These are phyloP conservation scores for Meteorus cinctellus DNA, from an alignment of 2,888 invertebrate species.

Conservation along the genomic window DNA sequence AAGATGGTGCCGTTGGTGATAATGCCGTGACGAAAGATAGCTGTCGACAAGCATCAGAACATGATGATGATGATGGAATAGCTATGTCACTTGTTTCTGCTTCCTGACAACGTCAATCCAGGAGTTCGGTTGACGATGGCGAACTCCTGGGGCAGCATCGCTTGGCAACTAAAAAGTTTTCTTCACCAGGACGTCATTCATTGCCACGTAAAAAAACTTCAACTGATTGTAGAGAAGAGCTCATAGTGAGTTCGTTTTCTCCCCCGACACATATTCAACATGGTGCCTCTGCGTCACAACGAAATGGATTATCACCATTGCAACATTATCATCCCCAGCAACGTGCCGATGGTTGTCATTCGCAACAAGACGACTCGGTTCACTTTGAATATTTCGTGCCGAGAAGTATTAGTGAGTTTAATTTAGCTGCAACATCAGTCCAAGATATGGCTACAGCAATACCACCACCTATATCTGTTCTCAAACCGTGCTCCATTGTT, in stretches of 20 bases:
- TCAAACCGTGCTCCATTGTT: slow-evolving; percentile 54
- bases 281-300: slow-evolving; percentile 30
- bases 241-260: slow-evolving; percentile 31
- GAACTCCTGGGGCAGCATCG: slow-evolving; percentile 69
- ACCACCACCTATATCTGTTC: slow-evolving; percentile 72
- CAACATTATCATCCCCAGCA: slow-evolving; percentile 67
- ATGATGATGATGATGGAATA: slow-evolving; percentile 74
- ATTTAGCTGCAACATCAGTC: slow-evolving; percentile 79
- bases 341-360: slow-evolving; percentile 47
- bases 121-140: slow-evolving; percentile 72
- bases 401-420: slow-evolving; percentile 88
- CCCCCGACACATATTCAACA: slow-evolving; percentile 77
- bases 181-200: slow-evolving; percentile 74
- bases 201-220: slow-evolving; percentile 74
- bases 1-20: slow-evolving; percentile 57
- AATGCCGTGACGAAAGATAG: slow-evolving; percentile 48
- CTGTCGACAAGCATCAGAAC: slow-evolving; percentile 61
- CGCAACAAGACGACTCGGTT: slow-evolving; percentile 76
- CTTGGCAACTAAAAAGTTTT: slow-evolving; percentile 56
- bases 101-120: slow-evolving; percentile 77
- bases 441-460: slow-evolving; percentile 76
- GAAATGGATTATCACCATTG: slow-evolving; percentile 36
- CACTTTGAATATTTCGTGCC: slow-evolving; percentile 87
- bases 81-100: slow-evolving; percentile 73
- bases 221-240: slow-evolving; percentile 59